These are phyloP conservation scores for Botia kubotai DNA, from an alignment of 2,797 vertebrate genomes.

Conservation along the genomic window DNA sequence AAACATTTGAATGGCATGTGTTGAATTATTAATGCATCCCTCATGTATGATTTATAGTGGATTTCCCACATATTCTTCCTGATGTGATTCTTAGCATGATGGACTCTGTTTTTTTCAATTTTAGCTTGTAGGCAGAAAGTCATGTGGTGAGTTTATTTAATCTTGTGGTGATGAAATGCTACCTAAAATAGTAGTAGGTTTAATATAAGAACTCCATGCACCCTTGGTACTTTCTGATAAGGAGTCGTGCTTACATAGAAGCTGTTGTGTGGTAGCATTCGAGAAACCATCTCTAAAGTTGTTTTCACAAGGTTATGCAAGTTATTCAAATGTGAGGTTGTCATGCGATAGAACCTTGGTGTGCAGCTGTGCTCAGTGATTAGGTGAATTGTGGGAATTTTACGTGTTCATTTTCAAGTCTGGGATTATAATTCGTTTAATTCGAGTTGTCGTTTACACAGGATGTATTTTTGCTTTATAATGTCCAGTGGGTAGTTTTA, in stretches of 20 bases:
- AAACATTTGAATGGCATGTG: constrained; percentile 20
- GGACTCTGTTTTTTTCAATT: not conserved
- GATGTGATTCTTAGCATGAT: not conserved
- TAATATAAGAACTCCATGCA: not conserved
- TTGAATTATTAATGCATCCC: constrained; percentile 30
- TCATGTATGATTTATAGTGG: constrained; percentile 29
- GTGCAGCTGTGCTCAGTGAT: too few species aligned
- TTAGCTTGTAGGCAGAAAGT: constrained; percentile 17
- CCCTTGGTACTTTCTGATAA: too few species aligned
- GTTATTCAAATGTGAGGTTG: too few species aligned
- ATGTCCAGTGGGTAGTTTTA: too few species aligned
- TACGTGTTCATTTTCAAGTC: too few species aligned
- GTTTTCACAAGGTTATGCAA: too few species aligned
- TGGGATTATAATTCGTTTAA: too few species aligned
- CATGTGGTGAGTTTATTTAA: not conserved
- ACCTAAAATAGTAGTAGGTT: not conserved
- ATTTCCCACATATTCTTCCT: not conserved
- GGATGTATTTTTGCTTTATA: too few species aligned
- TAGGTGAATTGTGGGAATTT: too few species aligned
- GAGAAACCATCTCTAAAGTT: too few species aligned
- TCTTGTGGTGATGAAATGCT: constrained; percentile 10
- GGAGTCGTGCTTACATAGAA: not conserved
- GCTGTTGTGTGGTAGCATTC: not conserved
- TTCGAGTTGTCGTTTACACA: too few species aligned
- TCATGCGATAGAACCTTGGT: too few species aligned